phyloP scores from a whole-genome alignment of 2,113 vertebrate species.

The Zingel zingel region DNA sequence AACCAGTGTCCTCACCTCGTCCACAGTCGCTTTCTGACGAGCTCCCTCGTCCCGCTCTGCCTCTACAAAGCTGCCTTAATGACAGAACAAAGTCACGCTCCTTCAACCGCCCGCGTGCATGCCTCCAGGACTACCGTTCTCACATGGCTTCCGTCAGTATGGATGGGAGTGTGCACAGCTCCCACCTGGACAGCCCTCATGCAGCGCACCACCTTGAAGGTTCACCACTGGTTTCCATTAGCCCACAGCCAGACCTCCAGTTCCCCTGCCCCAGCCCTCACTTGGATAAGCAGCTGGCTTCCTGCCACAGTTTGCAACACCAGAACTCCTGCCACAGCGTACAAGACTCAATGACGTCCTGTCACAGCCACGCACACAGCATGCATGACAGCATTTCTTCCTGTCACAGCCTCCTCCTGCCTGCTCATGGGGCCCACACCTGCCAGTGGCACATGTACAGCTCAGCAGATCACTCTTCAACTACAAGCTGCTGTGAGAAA shows the following conservation, averaged over 20 bases:
- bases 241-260: conserved; percentile 64
- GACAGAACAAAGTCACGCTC: conserved; percentile 90
- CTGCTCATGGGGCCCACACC: conserved; percentile 66
- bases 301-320: conserved; percentile 60
- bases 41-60: conserved; percentile 83
- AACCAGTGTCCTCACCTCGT: conserved; percentile 82
- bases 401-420: conserved; percentile 73
- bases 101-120: conserved; percentile 87
- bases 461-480: conserved; percentile 59
- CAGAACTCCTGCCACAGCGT: conserved; percentile 72
- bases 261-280: conserved; percentile 79
- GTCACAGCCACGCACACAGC: conserved; percentile 57
- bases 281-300: conserved; percentile 82
- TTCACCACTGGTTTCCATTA: conserved; percentile 67
- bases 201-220: conserved; percentile 85
- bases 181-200: conserved; percentile 89
- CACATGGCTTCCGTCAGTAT: conserved; percentile 91
- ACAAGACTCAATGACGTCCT: conserved; percentile 61
- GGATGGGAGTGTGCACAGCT: conserved; percentile 90
- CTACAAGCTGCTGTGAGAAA: conserved; percentile 82
- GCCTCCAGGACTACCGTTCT: conserved; percentile 87
- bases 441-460: conserved; percentile 87
- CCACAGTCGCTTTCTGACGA: conserved; percentile 86
- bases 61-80: conserved; percentile 89
- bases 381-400: conserved; percentile 68